Conservation (phyloP, 2,888 invertebrate genomes). For the Pyrgus malvae region DNA sequence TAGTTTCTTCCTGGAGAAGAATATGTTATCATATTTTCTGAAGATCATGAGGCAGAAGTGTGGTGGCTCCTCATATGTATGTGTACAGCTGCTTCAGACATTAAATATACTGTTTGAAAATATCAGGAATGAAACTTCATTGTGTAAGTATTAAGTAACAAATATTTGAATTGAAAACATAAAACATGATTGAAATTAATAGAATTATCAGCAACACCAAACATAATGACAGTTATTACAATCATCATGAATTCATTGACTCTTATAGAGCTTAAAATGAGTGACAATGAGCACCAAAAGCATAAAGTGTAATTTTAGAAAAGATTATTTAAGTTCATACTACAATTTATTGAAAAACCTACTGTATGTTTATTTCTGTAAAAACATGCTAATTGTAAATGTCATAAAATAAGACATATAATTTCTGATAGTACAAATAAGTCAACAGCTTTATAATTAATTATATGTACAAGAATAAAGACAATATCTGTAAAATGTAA, state of each 20-base stretch:
- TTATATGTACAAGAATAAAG: neutral
- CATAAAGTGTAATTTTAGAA: no score
- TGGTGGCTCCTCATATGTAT: constrained; percentile 95
- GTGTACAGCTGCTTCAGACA: constrained; percentile 98
- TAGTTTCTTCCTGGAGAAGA: constrained; percentile 99
- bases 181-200: no score
- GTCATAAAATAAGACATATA: neutral
- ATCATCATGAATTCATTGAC: no score
- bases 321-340: no score
- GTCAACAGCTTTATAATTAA: constrained; percentile 6
- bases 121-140: constrained; percentile 98
- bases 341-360: no score
- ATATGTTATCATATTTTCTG: constrained; percentile 98
- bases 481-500: neutral
- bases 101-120: constrained; percentile 99
- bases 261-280: no score
- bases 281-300: no score
- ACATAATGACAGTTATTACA: no score
- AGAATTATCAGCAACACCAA: no score
- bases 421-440: neutral
- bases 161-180: neutral
- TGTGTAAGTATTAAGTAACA: constrained; percentile 89
- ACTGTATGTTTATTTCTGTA: no score
- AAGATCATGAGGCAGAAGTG: constrained; percentile 98
- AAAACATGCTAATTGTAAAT: neutral